These are phyloP conservation scores for Phengaris alcon DNA, from an alignment of 2,888 invertebrate species.

Conservation along the genomic window DNA sequence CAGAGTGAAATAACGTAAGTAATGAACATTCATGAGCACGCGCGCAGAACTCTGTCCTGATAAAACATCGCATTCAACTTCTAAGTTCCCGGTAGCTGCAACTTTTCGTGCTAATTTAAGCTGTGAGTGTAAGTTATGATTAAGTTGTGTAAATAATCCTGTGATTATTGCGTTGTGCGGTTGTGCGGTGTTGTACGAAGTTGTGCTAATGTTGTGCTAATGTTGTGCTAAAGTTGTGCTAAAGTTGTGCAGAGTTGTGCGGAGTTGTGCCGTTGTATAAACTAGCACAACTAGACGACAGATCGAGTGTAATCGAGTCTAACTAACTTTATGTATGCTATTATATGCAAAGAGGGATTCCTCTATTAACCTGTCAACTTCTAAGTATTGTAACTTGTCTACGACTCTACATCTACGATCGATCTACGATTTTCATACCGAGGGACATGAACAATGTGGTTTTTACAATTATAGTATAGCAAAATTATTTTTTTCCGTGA, in stretches of 20 bases:
- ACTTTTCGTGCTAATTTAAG: neutral
- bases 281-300: neutral
- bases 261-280: neutral
- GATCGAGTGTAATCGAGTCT: neutral
- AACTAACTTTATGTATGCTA: neutral
- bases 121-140: neutral
- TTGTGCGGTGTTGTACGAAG: neutral
- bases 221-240: neutral
- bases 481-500: too few relatives aligned
- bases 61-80: neutral
- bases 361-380: too few relatives aligned
- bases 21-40: neutral
- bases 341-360: neutral
- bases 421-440: too few relatives aligned
- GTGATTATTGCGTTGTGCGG: constrained; percentile 14
- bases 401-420: too few relatives aligned
- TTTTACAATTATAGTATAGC: too few relatives aligned
- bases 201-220: neutral
- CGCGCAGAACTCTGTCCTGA: neutral
- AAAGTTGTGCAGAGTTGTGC: too few relatives aligned
- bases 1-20: neutral
- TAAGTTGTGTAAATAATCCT: constrained; percentile 1
- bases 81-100: neutral
- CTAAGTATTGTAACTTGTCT: too few relatives aligned
- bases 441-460: too few relatives aligned